These are phyloP conservation scores for Monopis laevigella DNA, from an alignment of 2,888 invertebrate species.

Conservation along the genomic window DNA sequence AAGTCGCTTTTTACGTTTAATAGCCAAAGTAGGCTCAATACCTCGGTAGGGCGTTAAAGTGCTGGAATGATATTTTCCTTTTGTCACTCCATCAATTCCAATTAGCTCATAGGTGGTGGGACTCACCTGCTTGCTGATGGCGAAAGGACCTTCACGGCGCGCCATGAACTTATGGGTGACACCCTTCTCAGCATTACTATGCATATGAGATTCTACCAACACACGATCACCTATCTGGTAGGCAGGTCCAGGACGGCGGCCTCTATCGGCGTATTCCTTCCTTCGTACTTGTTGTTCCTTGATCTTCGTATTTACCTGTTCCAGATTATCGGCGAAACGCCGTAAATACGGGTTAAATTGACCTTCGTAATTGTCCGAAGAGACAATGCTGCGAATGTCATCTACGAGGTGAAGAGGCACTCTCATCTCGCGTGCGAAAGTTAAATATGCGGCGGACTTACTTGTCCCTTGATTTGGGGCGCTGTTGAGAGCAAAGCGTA, in stretches of 20 bases:
- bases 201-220: slow-evolving; percentile 3
- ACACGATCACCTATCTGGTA: slow-evolving; percentile 3
- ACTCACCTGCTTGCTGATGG: background rate
- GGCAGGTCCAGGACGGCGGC: background rate
- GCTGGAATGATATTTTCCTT: slow-evolving; percentile 1
- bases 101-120: slow-evolving; percentile 8
- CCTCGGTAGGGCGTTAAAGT: background rate
- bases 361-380: background rate
- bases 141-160: slow-evolving; percentile 6
- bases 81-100: background rate
- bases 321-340: background rate
- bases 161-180: slow-evolving; percentile 6
- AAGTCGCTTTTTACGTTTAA: background rate
- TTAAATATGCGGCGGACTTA: slow-evolving; percentile 23
- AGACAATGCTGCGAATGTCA: slow-evolving; percentile 14
- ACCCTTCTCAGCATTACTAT: slow-evolving; percentile 5
- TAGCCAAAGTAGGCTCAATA: background rate
- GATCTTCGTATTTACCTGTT: background rate
- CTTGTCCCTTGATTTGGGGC: slow-evolving; percentile 20
- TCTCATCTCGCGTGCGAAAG: slow-evolving; percentile 24
- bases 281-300: slow-evolving; percentile 2
- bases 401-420: slow-evolving; percentile 18
- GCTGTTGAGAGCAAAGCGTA: slow-evolving; percentile 25
- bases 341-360: slow-evolving; percentile 8
- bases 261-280: slow-evolving; percentile 3